Evolutionary conservation across 2,888 invertebrate genomes (phyloP).

Genomic region (Parascotia fuliginaria): DNA sequence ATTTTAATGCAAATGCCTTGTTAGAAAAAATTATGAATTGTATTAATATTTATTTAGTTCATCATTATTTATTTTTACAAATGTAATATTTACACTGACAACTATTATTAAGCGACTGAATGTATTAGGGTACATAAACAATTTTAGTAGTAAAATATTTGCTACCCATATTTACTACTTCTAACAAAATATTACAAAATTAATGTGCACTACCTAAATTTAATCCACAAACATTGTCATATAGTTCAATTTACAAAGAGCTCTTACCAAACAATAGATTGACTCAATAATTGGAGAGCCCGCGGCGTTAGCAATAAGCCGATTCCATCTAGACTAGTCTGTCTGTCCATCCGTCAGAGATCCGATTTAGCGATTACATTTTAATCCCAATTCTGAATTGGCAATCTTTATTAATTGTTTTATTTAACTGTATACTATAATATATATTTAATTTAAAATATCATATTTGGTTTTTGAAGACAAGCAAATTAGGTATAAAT

Average conservation of each 20-base stretch:
- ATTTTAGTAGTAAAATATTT: no score
- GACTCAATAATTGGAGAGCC: constrained; percentile 56
- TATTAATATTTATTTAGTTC: no score
- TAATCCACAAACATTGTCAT: constrained; percentile 13
- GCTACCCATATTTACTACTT: background rate
- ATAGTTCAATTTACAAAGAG: constrained; percentile 28
- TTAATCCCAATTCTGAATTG: constrained; percentile 38
- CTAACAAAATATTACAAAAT: background rate
- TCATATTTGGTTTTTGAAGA: no score
- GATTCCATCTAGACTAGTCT: constrained; percentile 46
- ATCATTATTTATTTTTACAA: no score
- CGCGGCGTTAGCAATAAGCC: constrained; percentile 59
- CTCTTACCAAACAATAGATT: constrained; percentile 49
- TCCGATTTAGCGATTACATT: constrained; percentile 53
- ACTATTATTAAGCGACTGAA: no score
- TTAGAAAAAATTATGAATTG: no score
- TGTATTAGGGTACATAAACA: no score
- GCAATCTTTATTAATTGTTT: constrained; percentile 42
- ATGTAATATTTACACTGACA: no score
- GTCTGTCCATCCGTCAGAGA: constrained; percentile 28
- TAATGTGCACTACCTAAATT: background rate
- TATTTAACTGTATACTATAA: constrained; percentile 8
- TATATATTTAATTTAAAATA: no score
- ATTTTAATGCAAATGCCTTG: no score
- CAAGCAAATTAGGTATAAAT: no score